Conservation (phyloP, 2,113 vertebrate species). For the Motacilla alba region DNA sequence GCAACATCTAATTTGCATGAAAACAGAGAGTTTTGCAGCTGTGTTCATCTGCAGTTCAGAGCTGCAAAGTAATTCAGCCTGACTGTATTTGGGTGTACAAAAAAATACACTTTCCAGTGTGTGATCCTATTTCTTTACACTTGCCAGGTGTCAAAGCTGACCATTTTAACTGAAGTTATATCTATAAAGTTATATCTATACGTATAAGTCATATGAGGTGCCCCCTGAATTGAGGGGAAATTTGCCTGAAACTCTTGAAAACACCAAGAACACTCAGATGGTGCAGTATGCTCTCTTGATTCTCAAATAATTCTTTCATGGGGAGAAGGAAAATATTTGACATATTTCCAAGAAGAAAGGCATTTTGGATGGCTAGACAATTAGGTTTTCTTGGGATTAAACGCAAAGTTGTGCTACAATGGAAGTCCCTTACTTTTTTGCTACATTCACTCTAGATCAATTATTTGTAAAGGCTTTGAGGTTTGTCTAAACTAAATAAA, state of each 20-base stretch:
- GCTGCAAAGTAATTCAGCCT: neutral
- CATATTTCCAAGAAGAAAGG: neutral
- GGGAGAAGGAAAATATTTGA: neutral
- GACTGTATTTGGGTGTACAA: neutral
- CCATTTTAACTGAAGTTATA: neutral
- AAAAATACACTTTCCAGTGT: neutral
- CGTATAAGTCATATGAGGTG: neutral
- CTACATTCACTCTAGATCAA: fast-evolving
- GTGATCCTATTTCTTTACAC: neutral
- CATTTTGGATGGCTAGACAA: neutral
- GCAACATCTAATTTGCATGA: slow-evolving; percentile 22
- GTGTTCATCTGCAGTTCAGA: neutral
- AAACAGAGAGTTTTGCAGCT: slow-evolving; percentile 5
- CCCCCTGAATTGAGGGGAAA: neutral
- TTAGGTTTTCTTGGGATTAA: neutral
- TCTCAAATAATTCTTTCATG: neutral
- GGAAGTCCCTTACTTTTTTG: neutral
- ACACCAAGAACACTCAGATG: neutral
- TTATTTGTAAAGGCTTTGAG: neutral
- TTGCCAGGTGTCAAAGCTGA: neutral
- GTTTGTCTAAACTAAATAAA: neutral
- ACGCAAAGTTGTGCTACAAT: neutral
- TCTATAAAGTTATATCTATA: neutral
- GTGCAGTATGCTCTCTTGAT: neutral
- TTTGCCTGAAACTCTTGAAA: neutral